These are phyloP conservation scores for Sicus ferrugineus DNA, from an alignment of 2,888 invertebrate genomes.

Conservation along the genomic window DNA sequence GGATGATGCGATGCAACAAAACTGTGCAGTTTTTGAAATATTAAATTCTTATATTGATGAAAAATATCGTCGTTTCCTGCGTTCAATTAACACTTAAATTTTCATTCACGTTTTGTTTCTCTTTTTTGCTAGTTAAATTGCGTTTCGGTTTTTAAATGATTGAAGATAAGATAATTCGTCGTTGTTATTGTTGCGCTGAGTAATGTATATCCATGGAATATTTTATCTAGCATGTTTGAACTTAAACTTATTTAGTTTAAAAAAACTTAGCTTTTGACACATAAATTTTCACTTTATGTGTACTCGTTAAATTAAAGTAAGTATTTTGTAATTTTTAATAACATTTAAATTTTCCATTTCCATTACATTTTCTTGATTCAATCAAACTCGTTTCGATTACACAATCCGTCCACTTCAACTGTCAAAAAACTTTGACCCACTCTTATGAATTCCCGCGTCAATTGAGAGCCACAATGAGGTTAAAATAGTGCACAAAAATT, in stretches of 20 bases:
- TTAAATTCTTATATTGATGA: not conserved
- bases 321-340: no score
- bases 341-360: no score
- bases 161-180: not conserved
- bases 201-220: no score
- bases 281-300: no score
- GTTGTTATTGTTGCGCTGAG: not conserved
- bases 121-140: no score
- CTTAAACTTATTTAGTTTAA: no score
- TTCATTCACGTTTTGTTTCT: no score
- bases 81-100: not conserved
- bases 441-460: conserved; percentile 1
- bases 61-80: not conserved
- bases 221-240: no score
- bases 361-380: not conserved
- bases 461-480: not conserved
- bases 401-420: not conserved
- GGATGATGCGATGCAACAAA: no score
- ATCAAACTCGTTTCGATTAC: not conserved
- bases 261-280: no score
- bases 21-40: not conserved
- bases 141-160: not conserved
- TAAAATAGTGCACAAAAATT: no score
- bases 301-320: no score
- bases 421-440: not conserved